Evolutionary conservation across 1,140 invertebrate genomes (phyloP).

Genomic region (Scaptomyza pallida): DNA sequence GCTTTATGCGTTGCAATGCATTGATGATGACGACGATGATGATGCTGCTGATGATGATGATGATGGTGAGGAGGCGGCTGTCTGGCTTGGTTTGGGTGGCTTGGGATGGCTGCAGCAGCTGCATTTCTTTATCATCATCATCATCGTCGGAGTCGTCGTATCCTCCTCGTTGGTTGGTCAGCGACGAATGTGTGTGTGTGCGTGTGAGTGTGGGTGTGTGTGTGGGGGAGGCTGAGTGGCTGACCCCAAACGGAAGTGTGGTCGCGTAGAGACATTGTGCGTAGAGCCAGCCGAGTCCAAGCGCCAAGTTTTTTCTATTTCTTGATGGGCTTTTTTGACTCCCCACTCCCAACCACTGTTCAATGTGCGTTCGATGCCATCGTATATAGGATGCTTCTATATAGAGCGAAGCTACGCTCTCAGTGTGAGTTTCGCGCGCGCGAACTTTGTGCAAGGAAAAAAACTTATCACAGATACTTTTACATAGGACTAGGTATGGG

Average conservation of each 20-base stretch:
- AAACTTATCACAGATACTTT: slow-evolving; percentile 70
- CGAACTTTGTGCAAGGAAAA: slow-evolving; percentile 76
- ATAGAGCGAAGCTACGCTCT: slow-evolving; percentile 29
- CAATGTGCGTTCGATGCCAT: slow-evolving; percentile 39
- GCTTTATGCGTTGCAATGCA: slow-evolving; percentile 53
- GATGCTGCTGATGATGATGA: slow-evolving; percentile 37
- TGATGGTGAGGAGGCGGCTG: slow-evolving; percentile 42
- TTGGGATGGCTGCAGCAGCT: slow-evolving; percentile 28
- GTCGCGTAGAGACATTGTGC: slow-evolving; percentile 79
- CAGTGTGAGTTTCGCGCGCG: slow-evolving; percentile 63
- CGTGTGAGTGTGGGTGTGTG: slow-evolving; percentile 4
- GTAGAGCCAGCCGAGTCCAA: slow-evolving; percentile 60
- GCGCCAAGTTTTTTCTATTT: slow-evolving; percentile 79
- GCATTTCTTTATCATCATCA: slow-evolving; percentile 19
- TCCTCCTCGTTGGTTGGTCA: slow-evolving; percentile 51
- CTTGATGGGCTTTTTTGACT: slow-evolving; percentile 53
- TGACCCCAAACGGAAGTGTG: slow-evolving; percentile 54
- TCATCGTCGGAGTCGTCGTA: neutral
- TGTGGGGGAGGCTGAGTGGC: slow-evolving; percentile 20
- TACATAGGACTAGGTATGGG: slow-evolving; percentile 53
- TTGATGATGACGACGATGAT: too few species aligned
- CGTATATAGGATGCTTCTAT: slow-evolving; percentile 56
- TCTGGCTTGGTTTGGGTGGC: slow-evolving; percentile 30
- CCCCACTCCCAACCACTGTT: neutral
- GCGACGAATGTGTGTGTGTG: slow-evolving; percentile 22